Evolutionary conservation across 2,888 invertebrate genomes (phyloP).

Genomic region (Nudaria mundana): DNA sequence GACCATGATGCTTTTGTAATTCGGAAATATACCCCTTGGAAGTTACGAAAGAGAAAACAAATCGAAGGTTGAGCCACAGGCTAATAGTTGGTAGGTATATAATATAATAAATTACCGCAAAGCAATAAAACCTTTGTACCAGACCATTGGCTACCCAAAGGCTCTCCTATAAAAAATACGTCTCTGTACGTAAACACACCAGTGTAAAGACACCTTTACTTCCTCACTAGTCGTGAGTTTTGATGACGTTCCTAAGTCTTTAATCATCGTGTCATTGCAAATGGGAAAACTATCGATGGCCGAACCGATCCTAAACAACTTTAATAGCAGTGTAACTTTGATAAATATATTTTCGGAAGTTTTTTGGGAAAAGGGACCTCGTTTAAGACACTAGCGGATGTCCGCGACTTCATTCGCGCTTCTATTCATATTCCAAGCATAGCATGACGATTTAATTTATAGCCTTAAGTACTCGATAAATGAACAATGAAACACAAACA

Average conservation of each 20-base stretch:
- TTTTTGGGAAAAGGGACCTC: not conserved
- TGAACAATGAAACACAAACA: too few relatives aligned
- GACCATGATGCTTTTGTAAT: too few relatives aligned
- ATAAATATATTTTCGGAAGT: constrained; percentile 19
- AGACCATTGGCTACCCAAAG: not conserved
- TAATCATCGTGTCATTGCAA: constrained; percentile 44
- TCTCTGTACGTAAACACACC: not conserved
- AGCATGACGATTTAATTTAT: too few relatives aligned
- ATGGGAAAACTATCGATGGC: constrained; percentile 52
- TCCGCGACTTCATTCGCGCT: too few relatives aligned
- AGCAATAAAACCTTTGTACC: too few relatives aligned
- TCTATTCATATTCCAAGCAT: too few relatives aligned
- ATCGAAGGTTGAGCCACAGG: too few relatives aligned
- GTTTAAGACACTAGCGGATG: not conserved
- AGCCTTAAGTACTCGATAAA: too few relatives aligned
- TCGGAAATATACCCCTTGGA: too few relatives aligned
- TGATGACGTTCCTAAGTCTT: constrained; percentile 42
- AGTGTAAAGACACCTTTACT: constrained; percentile 11
- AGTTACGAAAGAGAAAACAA: too few relatives aligned
- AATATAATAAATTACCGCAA: too few relatives aligned
- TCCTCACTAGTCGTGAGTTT: constrained; percentile 36
- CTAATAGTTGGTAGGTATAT: too few relatives aligned
- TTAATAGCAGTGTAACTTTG: constrained; percentile 15
- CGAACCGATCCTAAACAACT: constrained; percentile 14
- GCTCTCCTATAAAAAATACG: not conserved